Evolutionary conservation across 2,888 invertebrate species (phyloP), one percentile per base, ranked within the genome.

Genomic region (Cylindroiulus punctatus): DNA sequence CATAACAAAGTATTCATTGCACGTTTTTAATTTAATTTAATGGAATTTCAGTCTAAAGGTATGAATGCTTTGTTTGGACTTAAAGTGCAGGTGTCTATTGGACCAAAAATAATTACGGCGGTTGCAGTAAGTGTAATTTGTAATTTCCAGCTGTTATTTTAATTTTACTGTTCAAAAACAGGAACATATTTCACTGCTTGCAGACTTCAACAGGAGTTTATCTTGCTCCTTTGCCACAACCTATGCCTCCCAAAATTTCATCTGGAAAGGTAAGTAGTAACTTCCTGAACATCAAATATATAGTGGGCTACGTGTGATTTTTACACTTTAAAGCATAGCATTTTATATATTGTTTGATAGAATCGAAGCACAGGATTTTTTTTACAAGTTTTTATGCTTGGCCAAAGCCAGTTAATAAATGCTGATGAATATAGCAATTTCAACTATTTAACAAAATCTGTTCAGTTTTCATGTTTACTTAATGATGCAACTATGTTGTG

Each of bases 21-120:
- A 4, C 19, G 36, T 36, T n/a, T 52, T 52, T 12, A n/a, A n/a
- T 17, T 7, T 52, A 2, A n/a, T 52, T 47, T 47, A n/a, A 47
- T 47, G 17, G n/a, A 65, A 36, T 87, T 89, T 47, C 88, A 90
- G 90, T 89, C 98, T 88, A 96, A 96, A 91, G 98, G 97, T 10
- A 98, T 98, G 94, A 99, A 98, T 92, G 96, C 97, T 5, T 92
- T 98, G 86, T 98, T 98, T 91, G 96, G 96, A 0, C 92, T 98
- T 10, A 95, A 94, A 83, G 88, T 95, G 0, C 94, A 95, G 89
- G 93, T 96, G 81, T 93, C 96, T 0, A 93, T 98, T 85, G 98
- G 98, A 3, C 98, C 98, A 90, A 94, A 95, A 84, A 93, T 96
- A 90, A 94, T 98, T 86, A 94, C 97, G 88, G 96, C 96, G 8